Conservation (phyloP, 2,113 vertebrate genomes). For the Actenoides hombroni region DNA sequence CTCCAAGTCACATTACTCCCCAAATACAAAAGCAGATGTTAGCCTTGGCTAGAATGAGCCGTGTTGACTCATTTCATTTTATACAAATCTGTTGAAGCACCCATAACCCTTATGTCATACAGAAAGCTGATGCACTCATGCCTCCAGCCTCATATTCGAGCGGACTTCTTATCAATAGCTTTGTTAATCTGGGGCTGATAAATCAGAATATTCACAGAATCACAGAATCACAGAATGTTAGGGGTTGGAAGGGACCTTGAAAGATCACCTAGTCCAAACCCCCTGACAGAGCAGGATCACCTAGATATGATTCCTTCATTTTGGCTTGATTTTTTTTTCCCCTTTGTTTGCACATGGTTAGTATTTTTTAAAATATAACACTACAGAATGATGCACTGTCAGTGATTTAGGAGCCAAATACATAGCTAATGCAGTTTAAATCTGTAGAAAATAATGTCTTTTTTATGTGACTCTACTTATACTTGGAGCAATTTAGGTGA, state of each 20-base stretch:
- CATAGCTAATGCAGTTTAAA: not conserved
- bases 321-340: not conserved
- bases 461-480: not conserved
- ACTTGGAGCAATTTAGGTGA: not conserved
- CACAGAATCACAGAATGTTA: too few relatives aligned
- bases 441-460: not conserved
- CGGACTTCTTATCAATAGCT: not conserved
- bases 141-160: not conserved
- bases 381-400: not conserved
- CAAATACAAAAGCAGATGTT: not conserved
- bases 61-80: not conserved
- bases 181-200: not conserved
- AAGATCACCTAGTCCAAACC: too few relatives aligned
- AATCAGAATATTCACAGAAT: not conserved
- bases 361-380: not conserved
- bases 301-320: not conserved
- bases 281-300: too few relatives aligned
- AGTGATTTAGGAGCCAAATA: not conserved
- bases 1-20: not conserved
- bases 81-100: not conserved
- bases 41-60: not conserved
- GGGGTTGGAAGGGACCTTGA: too few relatives aligned
- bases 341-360: not conserved
- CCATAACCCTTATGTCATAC: not conserved
- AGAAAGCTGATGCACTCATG: not conserved